These are phyloP conservation scores for Psittacara wagleri DNA, from an alignment of 2,113 vertebrate species.

Conservation along the genomic window DNA sequence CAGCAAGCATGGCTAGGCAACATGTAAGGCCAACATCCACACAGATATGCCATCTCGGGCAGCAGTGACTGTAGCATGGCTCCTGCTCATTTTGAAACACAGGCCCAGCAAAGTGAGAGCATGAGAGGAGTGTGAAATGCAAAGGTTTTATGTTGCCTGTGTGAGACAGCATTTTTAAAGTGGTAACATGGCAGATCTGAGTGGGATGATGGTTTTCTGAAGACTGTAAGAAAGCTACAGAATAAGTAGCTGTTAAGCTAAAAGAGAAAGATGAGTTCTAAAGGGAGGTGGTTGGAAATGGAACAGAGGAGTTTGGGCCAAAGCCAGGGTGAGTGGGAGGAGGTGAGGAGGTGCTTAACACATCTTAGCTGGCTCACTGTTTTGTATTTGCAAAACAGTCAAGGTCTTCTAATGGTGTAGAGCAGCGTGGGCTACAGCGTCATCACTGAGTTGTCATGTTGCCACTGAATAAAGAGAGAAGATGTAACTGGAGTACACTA, in stretches of 20 bases:
- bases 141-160: neutral
- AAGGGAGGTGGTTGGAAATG: neutral
- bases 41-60: rapidly evolving
- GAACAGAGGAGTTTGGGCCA: neutral
- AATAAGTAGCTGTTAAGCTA: neutral
- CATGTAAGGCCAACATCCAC: neutral
- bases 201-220: constrained; percentile 16
- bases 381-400: constrained; percentile 39
- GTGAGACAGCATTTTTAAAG: constrained; percentile 7
- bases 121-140: neutral
- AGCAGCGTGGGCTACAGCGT: neutral
- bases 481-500: neutral
- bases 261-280: constrained; percentile 6
- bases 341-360: constrained; percentile 11
- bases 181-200: constrained; percentile 3
- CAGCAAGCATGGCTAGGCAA: neutral
- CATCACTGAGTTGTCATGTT: neutral
- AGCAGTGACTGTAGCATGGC: neutral
- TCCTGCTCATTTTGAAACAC: neutral
- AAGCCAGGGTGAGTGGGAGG: constrained; percentile 11
- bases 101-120: neutral
- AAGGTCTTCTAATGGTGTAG: constrained; percentile 14
- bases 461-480: neutral
- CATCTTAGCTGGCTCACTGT: neutral
- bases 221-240: neutral